A percentile compares a stretch with the other conserved stretches of the same genome.
Conservation (phyloP, 92 coral and sea anemone genomes). For the Epizoanthus stellaris region DNA sequence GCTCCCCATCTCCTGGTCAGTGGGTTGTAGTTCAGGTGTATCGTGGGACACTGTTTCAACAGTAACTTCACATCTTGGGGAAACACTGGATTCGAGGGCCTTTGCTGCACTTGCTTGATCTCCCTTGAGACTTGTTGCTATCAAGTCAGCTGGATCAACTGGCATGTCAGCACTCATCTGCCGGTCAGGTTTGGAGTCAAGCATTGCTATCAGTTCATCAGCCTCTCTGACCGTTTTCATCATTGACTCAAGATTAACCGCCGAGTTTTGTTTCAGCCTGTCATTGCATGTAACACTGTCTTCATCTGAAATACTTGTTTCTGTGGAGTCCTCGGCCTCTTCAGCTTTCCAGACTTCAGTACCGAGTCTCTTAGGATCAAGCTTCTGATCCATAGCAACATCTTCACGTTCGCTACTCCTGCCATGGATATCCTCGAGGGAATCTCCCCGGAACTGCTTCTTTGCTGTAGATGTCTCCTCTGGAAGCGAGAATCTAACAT, state of each 20-base stretch:
- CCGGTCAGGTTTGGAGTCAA: conserved; percentile 15
- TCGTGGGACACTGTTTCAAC: too few relatives aligned
- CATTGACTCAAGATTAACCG: background rate
- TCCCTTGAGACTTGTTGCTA: too few relatives aligned
- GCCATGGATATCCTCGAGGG: background rate
- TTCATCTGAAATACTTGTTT: background rate
- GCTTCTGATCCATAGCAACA: too few relatives aligned
- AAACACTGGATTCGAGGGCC: too few relatives aligned
- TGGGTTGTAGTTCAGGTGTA: too few relatives aligned
- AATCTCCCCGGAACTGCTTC: too few relatives aligned
- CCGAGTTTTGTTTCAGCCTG: background rate
- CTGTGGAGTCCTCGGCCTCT: conserved; percentile 1
- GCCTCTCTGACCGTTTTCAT: background rate
- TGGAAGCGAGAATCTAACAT: conserved; percentile 16
- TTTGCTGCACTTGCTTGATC: too few relatives aligned
- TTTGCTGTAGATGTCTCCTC: background rate
- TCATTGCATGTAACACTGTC: background rate
- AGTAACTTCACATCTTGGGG: too few relatives aligned
- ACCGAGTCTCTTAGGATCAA: too few relatives aligned
- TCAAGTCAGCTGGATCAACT: too few relatives aligned
- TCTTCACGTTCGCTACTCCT: background rate
- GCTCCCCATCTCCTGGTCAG: too few relatives aligned
- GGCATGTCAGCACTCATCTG: background rate
- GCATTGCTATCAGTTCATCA: conserved; percentile 6
- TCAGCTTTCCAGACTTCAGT: too few relatives aligned